These are phyloP conservation scores for Pseudomugil gertrudae DNA, from an alignment of 2,797 vertebrate species.

Conservation along the genomic window DNA sequence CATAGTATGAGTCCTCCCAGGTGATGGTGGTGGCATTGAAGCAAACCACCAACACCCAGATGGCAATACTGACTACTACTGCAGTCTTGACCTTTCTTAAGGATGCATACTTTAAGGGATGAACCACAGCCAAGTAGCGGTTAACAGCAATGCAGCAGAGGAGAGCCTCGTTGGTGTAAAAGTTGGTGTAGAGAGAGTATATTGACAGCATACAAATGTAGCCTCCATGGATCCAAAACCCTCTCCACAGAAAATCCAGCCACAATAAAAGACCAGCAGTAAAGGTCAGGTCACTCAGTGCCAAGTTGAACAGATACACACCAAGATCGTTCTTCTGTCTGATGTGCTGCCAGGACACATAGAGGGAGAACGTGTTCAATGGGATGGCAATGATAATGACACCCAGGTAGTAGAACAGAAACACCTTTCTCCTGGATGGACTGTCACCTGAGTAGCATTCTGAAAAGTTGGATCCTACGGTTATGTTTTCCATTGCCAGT, in stretches of 20 bases:
- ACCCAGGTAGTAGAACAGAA: constrained; percentile 80
- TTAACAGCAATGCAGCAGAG: constrained; percentile 90
- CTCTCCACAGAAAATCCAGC: constrained; percentile 83
- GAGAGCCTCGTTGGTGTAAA: constrained; percentile 86
- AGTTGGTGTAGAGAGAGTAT: constrained; percentile 86
- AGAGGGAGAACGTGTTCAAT: constrained; percentile 84
- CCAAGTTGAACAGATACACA: constrained; percentile 88
- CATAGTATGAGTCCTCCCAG: constrained; percentile 63
- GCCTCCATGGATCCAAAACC: constrained; percentile 80
- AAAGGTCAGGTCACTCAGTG: constrained; percentile 87
- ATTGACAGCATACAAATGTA: constrained; percentile 77
- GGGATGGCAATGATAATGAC: constrained; percentile 85
- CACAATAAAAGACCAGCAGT: constrained; percentile 84
- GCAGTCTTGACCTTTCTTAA: constrained; percentile 83
- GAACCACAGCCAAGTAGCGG: constrained; percentile 88
- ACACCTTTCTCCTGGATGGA: constrained; percentile 67
- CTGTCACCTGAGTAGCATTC: constrained; percentile 64
- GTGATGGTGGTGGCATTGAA: constrained; percentile 81
- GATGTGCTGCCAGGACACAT: constrained; percentile 85
- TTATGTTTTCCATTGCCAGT: constrained; percentile 60
- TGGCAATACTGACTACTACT: constrained; percentile 56
- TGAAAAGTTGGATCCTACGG: constrained; percentile 26
- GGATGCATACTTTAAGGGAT: constrained; percentile 82
- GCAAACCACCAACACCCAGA: constrained; percentile 82
- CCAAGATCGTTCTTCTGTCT: constrained; percentile 87